Conservation (phyloP, 2,113 vertebrate species). For the Notarius quadriscutis region DNA sequence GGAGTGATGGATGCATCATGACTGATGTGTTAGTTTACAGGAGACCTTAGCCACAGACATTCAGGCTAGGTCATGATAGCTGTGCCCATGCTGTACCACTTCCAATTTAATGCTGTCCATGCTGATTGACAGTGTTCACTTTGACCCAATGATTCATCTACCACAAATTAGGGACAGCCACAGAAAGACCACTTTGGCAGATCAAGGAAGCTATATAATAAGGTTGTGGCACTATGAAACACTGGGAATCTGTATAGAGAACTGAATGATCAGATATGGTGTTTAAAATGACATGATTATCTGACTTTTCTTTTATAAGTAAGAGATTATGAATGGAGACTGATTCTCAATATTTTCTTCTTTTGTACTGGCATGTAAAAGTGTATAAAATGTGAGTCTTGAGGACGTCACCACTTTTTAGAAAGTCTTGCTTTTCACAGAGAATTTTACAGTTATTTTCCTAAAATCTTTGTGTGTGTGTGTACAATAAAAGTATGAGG, state of each 20-base stretch:
- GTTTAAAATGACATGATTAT: not conserved
- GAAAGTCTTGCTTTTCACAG: too few species aligned
- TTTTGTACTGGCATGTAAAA: too few species aligned
- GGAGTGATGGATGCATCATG: slow-evolving; percentile 44
- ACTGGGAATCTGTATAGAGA: not conserved
- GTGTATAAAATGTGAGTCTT: too few species aligned
- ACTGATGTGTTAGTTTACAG: slow-evolving; percentile 61
- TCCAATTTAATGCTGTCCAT: slow-evolving; percentile 47
- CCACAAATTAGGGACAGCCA: not conserved
- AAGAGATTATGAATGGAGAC: not conserved
- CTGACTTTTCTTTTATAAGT: not conserved
- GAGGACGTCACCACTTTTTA: too few species aligned
- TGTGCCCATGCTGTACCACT: slow-evolving; percentile 45
- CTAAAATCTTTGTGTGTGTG: too few species aligned
- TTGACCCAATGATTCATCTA: slow-evolving; percentile 13
- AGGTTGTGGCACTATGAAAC: not conserved
- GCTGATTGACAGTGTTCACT: slow-evolving; percentile 52
- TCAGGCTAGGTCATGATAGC: slow-evolving; percentile 56
- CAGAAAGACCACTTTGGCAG: not conserved
- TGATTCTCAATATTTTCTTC: not conserved
- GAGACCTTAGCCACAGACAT: slow-evolving; percentile 52
- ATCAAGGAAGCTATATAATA: not conserved
- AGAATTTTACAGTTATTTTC: too few species aligned
- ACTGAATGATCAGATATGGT: not conserved
- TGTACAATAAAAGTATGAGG: too few species aligned